A percentile compares a stretch with the other conserved stretches of the same genome.
Evolutionary conservation across 2,888 invertebrate species (phyloP).

Genomic region (Andrena trimmerana): DNA sequence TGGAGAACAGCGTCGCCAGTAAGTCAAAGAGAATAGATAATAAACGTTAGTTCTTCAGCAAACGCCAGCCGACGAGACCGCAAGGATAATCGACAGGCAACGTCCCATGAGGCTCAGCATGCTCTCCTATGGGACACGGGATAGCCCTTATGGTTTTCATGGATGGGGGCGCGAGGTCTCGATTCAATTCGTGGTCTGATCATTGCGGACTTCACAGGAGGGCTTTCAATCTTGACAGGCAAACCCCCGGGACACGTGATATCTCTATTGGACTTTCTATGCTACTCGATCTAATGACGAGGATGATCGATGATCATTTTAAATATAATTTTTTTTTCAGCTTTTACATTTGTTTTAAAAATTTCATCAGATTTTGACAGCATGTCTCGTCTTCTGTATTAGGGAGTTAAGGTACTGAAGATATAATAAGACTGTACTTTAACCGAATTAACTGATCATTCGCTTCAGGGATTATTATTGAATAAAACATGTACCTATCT

Average conservation of each 20-base stretch:
- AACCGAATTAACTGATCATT: too few species aligned
- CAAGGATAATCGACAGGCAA: conserved; percentile 64
- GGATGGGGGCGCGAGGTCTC: conserved; percentile 78
- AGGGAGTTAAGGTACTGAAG: too few species aligned
- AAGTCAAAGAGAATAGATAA: conserved; percentile 83
- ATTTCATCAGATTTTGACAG: not conserved
- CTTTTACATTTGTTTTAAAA: not conserved
- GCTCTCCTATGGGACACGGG: conserved; percentile 78
- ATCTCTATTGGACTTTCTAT: conserved; percentile 77
- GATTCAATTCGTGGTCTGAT: conserved; percentile 84
- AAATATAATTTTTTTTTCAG: not conserved
- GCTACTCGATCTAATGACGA: conserved; percentile 71
- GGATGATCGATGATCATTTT: conserved; percentile 59
- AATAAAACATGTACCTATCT: too few species aligned
- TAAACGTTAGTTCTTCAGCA: conserved; percentile 78
- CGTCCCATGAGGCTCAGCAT: conserved; percentile 66
- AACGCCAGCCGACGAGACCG: conserved; percentile 72
- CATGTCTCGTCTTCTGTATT: not conserved
- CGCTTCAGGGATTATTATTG: too few species aligned
- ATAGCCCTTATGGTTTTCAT: conserved; percentile 73
- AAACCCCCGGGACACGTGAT: conserved; percentile 75
- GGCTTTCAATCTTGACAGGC: conserved; percentile 70
- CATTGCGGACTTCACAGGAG: conserved; percentile 77
- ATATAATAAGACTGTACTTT: too few species aligned
- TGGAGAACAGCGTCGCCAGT: conserved; percentile 19